Conservation (phyloP, 2,113 vertebrate genomes). For the Urocolius indicus region DNA sequence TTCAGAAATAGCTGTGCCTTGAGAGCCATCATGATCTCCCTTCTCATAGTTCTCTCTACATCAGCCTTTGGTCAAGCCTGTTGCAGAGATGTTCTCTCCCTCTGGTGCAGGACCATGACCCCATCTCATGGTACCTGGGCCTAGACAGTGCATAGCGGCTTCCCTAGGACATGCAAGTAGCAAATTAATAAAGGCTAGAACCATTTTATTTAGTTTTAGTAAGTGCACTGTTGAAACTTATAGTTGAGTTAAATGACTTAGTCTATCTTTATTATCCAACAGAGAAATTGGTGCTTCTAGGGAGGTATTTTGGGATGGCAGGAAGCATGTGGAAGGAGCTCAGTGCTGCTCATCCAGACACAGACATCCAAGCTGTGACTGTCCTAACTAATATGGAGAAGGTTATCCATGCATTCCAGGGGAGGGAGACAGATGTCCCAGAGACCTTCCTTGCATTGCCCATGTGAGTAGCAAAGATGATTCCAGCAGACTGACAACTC, state of each 20-base stretch:
- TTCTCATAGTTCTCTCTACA: not conserved
- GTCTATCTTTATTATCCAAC: not conserved
- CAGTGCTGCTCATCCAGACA: not conserved
- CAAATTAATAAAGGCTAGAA: not conserved
- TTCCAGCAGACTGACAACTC: not conserved
- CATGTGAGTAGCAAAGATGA: accelerated
- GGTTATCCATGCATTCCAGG: not conserved
- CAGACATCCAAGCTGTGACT: not conserved
- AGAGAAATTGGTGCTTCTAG: not conserved
- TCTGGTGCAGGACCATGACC: not conserved
- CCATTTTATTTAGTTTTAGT: not conserved
- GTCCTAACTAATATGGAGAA: not conserved
- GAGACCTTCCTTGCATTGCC: not conserved
- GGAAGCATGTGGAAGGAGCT: not conserved
- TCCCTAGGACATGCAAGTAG: not conserved
- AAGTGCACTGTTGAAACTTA: not conserved
- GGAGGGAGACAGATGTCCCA: not conserved
- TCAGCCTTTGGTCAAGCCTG: not conserved
- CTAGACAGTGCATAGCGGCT: not conserved
- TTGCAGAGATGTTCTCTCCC: not conserved
- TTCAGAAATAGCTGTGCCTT: not conserved
- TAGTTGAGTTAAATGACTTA: not conserved
- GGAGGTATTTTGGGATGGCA: not conserved
- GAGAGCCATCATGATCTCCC: not conserved
- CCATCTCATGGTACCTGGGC: not conserved